Evolutionary conservation across 1,140 invertebrate species (phyloP).

Genomic region (Portunus trituberculatus): DNA sequence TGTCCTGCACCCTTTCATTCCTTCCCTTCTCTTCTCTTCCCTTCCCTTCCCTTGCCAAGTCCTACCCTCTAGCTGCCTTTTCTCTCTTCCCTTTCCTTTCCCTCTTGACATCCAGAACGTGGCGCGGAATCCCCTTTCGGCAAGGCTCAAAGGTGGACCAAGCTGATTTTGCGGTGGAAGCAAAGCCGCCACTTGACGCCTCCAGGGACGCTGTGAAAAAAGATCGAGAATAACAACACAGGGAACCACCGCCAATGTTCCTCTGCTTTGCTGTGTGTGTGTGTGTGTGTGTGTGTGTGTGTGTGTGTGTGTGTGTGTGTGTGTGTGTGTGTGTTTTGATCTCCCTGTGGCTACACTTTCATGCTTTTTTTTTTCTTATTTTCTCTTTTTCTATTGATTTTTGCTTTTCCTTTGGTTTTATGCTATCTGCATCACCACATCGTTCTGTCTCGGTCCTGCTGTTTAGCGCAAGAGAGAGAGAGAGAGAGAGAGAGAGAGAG

Average conservation of each 20-base stretch:
- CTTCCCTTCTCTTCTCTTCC: neutral
- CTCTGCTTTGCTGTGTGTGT: neutral
- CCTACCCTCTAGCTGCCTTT: neutral
- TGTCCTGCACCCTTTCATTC: neutral
- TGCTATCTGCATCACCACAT: neutral
- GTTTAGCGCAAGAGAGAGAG: neutral
- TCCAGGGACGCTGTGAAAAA: neutral
- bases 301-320: constrained; percentile 20
- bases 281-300: constrained; percentile 11
- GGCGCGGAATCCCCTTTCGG: neutral
- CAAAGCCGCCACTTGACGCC: neutral
- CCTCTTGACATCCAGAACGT: neutral
- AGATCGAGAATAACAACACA: neutral
- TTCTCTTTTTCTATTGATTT: too few species aligned
- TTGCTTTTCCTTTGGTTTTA: too few species aligned
- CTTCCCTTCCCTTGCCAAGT: neutral
- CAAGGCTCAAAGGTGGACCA: neutral
- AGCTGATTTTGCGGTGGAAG: neutral
- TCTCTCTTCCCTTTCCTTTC: neutral
- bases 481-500: constrained; percentile 19
- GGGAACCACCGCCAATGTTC: neutral
- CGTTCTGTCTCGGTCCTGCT: neutral
- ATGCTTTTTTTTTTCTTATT: too few species aligned
- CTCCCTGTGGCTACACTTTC: too few species aligned
- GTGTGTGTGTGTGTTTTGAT: neutral